A percentile compares a stretch with the other conserved stretches of the same genome.
These are phyloP conservation scores for Bugulina stolonifera DNA, from an alignment of 2,888 invertebrate species.

Conservation along the genomic window DNA sequence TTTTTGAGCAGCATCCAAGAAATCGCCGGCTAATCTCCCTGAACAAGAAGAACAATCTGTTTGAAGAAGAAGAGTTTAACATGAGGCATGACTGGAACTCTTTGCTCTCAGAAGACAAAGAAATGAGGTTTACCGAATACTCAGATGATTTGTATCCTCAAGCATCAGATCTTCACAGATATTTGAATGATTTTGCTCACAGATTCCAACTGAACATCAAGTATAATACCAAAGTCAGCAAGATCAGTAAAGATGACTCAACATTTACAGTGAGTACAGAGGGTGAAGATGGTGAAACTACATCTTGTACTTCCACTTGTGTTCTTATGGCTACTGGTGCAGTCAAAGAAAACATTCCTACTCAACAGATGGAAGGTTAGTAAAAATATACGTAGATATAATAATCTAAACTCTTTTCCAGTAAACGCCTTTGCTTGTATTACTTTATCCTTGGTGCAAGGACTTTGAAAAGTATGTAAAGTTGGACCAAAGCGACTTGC, in stretches of 20 bases:
- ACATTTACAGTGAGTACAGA: neutral
- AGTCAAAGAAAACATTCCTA: slow-evolving; percentile 24
- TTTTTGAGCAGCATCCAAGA: slow-evolving; percentile 24
- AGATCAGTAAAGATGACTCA: neutral
- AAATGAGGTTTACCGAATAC: slow-evolving; percentile 33
- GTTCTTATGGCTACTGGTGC: slow-evolving; percentile 27
- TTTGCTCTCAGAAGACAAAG: slow-evolving; percentile 26
- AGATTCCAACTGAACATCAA: slow-evolving; percentile 22
- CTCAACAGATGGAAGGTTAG: too few relatives aligned
- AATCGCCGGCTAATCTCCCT: slow-evolving; percentile 26
- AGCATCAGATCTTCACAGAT: slow-evolving; percentile 27
- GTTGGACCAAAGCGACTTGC: too few relatives aligned
- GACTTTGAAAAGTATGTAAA: too few relatives aligned
- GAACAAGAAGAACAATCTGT: slow-evolving; percentile 27
- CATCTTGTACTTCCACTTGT: neutral
- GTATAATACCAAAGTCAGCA: neutral
- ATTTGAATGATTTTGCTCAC: slow-evolving; percentile 1
- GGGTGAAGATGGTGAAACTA: neutral
- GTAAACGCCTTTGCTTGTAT: too few relatives aligned
- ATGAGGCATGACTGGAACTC: slow-evolving; percentile 29
- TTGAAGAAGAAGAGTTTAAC: slow-evolving; percentile 27
- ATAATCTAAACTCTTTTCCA: too few relatives aligned
- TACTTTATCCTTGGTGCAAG: too few relatives aligned
- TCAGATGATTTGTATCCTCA: slow-evolving; percentile 37
- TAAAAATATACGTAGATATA: too few relatives aligned